A percentile compares a stretch with the other conserved stretches of the same genome.
phyloP scores from a whole-genome alignment of 2,113 vertebrate genomes.

The Pleuronectes platessa region DNA sequence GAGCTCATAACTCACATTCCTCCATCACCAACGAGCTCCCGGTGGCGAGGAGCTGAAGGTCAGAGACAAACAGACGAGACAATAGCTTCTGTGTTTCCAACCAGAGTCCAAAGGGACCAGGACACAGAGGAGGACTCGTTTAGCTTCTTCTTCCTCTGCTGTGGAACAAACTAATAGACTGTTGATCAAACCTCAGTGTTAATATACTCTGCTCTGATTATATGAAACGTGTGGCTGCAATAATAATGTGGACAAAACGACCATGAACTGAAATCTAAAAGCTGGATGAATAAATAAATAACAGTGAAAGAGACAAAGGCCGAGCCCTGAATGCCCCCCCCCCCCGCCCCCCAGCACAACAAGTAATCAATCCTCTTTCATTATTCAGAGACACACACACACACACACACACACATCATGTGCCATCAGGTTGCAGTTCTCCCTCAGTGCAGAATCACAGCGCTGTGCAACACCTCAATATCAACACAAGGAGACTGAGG shows the following conservation, averaged over 20 bases:
- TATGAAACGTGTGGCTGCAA: too few relatives aligned
- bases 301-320: not conserved
- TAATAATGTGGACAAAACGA: too few relatives aligned
- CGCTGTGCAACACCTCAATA: not conserved
- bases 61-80: not conserved
- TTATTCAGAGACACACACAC: slow-evolving; percentile 61
- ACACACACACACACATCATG: slow-evolving; percentile 12
- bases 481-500: slow-evolving; percentile 37
- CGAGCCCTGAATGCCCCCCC: not conserved
- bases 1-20: not conserved
- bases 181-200: too few relatives aligned
- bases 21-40: not conserved
- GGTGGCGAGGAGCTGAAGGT: not conserved
- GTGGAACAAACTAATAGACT: too few relatives aligned
- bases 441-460: not conserved
- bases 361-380: slow-evolving; percentile 68
- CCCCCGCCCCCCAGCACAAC: not conserved
- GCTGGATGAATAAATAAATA: not conserved
- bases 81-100: not conserved
- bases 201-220: too few relatives aligned
- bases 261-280: not conserved
- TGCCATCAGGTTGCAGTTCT: slow-evolving; percentile 24
- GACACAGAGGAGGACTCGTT: not conserved
- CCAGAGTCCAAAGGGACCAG: not conserved
- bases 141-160: too few relatives aligned